Base-by-base conservation (phyloP, 2,797 vertebrate species). In the Neosilurus hyrtlii region DNA sequence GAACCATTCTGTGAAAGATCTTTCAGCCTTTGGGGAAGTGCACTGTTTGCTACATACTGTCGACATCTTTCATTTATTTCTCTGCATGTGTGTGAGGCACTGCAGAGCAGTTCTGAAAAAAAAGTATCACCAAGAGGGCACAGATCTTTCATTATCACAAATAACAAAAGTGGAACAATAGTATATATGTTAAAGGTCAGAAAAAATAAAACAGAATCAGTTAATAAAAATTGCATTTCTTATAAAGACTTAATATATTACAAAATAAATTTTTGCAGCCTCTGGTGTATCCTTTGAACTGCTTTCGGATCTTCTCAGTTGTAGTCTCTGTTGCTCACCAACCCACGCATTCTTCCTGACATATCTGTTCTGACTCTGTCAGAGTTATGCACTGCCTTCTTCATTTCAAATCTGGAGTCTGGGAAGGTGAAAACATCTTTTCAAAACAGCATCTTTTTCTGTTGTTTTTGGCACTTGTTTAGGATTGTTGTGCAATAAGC, bases 351-450 rank as follows among this genome's bases (percentile, higher is more conserved):
- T 78, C 61, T 10, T 51, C 59, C 61, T 63, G 59, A 51, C 75
- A 78, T 78, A 78, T 78, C 75, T 51, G n/a, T 78, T 52, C 59
- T 78, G 57, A 77, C 35, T 76, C 73, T 61, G 73, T 61, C 73
- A 59, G 73, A 75, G 20, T 59, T 61, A 37, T 37, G 14, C 35
- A 62, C 57, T 66, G 57, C 43, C n/a, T 73, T 18, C 7, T 67
- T 74, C 43, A 26, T 78, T 51, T 78, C 43, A 51, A 51, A n/a
- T 78, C 59, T 63, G 43, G 59, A 24, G 59, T 63, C 35, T 15
- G 22, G 37, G 20, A 78, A 37, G 9, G 75, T 65, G 75, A 51
- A 78, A 78, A 51, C 75, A 20, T 76, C 56, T 78, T 63, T 78
- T 51, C 22, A 63, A 16, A 63, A 18, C 62, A n/a, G n/a, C n/a